phyloP scores from a whole-genome alignment of 2,888 invertebrate species.

The Trachelus stipa region DNA sequence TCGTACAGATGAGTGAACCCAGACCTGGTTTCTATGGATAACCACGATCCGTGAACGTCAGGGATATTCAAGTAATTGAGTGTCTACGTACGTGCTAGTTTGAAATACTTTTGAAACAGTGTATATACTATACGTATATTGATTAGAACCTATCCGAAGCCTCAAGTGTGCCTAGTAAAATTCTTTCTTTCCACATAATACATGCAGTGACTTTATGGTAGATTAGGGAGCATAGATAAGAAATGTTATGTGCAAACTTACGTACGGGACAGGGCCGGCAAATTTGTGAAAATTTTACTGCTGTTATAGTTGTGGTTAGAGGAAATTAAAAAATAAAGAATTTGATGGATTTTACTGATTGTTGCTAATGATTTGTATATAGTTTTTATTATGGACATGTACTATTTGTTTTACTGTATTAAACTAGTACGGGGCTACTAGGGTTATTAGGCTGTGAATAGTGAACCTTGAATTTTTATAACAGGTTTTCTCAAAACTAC shows the following conservation, averaged over 20 bases:
- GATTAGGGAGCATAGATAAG: neutral
- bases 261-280: neutral
- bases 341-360: neutral
- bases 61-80: neutral
- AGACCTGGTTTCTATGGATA: neutral
- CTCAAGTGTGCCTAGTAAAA: neutral
- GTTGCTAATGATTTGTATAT: neutral
- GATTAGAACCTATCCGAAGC: neutral
- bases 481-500: neutral
- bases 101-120: neutral
- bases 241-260: too few species aligned
- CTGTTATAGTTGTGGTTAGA: too few species aligned
- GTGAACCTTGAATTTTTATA: neutral
- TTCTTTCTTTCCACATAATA: neutral
- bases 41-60: neutral
- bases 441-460: neutral
- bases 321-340: neutral
- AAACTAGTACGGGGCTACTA: neutral
- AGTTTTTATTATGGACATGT: too few species aligned
- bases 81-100: neutral
- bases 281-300: neutral
- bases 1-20: neutral
- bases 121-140: neutral
- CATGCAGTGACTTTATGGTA: neutral
- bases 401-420: too few species aligned